Conservation (phyloP, 2,888 invertebrate genomes). For the Pseudococcus jackbeardsleyi region DNA sequence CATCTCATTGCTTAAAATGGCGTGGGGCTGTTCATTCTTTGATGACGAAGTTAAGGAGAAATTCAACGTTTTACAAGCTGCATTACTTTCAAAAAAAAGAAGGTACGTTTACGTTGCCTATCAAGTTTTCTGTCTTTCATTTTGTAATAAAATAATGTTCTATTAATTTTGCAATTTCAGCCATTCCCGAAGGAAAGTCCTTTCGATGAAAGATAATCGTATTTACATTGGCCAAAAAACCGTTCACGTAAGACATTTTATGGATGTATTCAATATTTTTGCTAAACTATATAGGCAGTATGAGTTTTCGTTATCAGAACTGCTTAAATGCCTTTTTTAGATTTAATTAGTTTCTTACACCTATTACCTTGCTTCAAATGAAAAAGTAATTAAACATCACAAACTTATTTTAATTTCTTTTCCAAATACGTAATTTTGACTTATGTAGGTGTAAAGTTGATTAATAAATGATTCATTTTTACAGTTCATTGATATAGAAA, state of each 20-base stretch:
- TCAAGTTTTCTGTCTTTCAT: background rate
- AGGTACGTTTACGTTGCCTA: background rate
- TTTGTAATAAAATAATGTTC: background rate
- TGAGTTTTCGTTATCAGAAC: no score
- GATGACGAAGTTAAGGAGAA: background rate
- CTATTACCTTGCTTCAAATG: no score
- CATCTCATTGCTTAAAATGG: background rate
- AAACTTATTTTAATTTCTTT: no score
- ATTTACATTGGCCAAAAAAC: background rate
- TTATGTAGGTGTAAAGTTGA: no score
- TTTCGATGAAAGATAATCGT: background rate
- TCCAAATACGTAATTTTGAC: no score
- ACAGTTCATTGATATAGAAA: conserved; percentile 20
- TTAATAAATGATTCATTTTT: background rate
- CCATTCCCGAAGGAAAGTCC: background rate
- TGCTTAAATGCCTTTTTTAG: no score
- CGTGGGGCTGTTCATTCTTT: background rate
- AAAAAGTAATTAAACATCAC: no score
- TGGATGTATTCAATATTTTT: background rate
- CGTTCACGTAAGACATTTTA: background rate
- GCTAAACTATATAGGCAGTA: no score
- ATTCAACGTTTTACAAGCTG: background rate
- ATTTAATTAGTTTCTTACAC: no score
- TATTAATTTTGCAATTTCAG: background rate
- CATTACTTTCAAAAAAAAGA: background rate